Conservation (phyloP, 1,140 invertebrate genomes). For the Pemphigus obesinymphae region DNA sequence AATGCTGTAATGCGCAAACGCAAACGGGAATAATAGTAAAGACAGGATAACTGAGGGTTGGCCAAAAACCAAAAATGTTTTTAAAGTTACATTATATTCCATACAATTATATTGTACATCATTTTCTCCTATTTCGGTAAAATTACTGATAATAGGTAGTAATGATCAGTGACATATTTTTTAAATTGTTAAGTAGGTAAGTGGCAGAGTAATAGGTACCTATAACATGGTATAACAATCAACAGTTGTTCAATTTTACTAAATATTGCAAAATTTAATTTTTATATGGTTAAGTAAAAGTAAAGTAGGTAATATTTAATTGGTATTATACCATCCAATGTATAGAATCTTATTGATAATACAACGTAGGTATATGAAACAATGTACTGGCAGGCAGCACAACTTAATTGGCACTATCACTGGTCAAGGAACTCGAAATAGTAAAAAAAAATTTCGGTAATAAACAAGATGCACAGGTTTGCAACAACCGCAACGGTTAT, state of each 20-base stretch:
- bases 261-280: background rate
- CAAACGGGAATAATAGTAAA: background rate
- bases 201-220: background rate
- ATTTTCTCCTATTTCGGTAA: background rate
- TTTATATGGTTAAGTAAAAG: background rate
- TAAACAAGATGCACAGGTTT: background rate
- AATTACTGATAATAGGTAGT: background rate
- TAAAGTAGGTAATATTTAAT: background rate
- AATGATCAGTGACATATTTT: background rate
- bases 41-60: background rate
- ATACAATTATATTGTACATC: too few species aligned
- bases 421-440: background rate
- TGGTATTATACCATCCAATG: background rate
- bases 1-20: constrained; percentile 5
- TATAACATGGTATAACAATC: background rate
- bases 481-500: background rate
- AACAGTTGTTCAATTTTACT: too few species aligned
- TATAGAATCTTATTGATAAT: background rate
- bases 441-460: background rate
- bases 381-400: background rate
- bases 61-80: constrained; percentile 6
- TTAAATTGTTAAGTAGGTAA: too few species aligned
- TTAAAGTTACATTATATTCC: background rate
- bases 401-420: background rate
- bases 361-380: background rate